Evolutionary conservation across 2,113 vertebrate species (phyloP).

Genomic region (Austrofundulus limnaeus): DNA sequence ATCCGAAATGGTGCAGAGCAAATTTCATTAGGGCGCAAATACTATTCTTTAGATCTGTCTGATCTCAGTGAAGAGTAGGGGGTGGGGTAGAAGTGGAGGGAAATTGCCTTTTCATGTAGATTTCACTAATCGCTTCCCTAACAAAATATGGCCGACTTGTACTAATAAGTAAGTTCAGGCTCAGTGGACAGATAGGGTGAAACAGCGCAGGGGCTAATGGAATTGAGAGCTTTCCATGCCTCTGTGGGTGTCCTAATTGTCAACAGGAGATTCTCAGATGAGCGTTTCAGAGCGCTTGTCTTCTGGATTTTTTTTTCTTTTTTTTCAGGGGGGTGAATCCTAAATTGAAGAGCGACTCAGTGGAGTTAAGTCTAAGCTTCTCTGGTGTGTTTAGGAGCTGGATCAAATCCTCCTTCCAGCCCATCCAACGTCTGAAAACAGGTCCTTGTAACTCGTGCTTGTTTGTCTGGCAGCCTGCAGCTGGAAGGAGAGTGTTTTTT

Average conservation of each 20-base stretch:
- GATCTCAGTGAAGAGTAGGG: slow-evolving; percentile 52
- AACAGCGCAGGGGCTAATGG: slow-evolving; percentile 63
- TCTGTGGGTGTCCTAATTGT: slow-evolving; percentile 70
- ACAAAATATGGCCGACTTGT: slow-evolving; percentile 65
- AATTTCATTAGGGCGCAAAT: slow-evolving; percentile 69
- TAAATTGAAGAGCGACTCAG: slow-evolving; percentile 61
- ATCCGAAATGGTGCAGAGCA: slow-evolving; percentile 62
- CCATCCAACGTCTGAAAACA: slow-evolving; percentile 35
- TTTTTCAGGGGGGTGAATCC: slow-evolving; percentile 32
- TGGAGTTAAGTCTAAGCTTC: slow-evolving; percentile 54
- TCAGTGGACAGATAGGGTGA: slow-evolving; percentile 69
- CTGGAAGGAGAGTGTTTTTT: slow-evolving; percentile 23
- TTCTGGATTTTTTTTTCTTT: slow-evolving; percentile 41
- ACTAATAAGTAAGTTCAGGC: slow-evolving; percentile 73
- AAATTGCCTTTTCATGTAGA: slow-evolving; percentile 73
- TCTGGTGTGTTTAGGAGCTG: slow-evolving; percentile 41
- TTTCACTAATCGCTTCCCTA: slow-evolving; percentile 70
- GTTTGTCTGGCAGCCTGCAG: slow-evolving; percentile 49
- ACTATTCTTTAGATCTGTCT: slow-evolving; percentile 73
- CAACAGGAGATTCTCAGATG: slow-evolving; percentile 59
- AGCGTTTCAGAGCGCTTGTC: slow-evolving; percentile 30
- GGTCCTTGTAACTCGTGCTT: slow-evolving; percentile 38
- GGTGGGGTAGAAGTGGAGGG: slow-evolving; percentile 22
- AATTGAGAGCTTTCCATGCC: slow-evolving; percentile 67
- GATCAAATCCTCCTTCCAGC: slow-evolving; percentile 52